Evolutionary conservation across 2,888 invertebrate genomes (phyloP).

Genomic region (Apamea monoglypha): DNA sequence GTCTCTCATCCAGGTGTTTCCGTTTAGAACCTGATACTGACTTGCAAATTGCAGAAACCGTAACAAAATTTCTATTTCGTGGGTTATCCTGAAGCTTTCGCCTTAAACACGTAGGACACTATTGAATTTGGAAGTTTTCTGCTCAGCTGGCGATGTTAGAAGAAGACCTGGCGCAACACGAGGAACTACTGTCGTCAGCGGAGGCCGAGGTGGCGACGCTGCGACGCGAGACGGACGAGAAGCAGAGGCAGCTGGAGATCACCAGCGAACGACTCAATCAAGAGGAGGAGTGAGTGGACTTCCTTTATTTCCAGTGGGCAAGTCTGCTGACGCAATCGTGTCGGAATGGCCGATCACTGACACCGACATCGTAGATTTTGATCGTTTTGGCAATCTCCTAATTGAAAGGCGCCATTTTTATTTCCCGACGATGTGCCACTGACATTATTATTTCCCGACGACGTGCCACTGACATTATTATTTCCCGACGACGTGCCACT

Average conservation of each 20-base stretch:
- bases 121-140: not conserved
- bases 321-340: not conserved
- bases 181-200: constrained; percentile 74
- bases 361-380: not conserved
- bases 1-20: too few relatives aligned
- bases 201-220: constrained; percentile 75
- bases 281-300: constrained; percentile 73
- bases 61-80: not conserved
- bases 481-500: too few relatives aligned
- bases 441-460: too few relatives aligned
- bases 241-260: constrained; percentile 67
- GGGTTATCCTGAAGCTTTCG: not conserved
- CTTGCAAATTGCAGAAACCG: not conserved
- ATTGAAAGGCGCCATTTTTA: not conserved
- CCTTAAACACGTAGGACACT: not conserved
- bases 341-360: not conserved
- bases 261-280: constrained; percentile 68
- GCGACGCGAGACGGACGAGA: constrained; percentile 71
- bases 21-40: not conserved
- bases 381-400: not conserved
- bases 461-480: too few relatives aligned
- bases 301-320: not conserved
- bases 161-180: constrained; percentile 78
- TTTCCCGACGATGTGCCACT: too few relatives aligned
- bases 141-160: constrained; percentile 78